Evolutionary conservation across 2,797 vertebrate species (phyloP).

Genomic region (Ctenosaura bakeri): DNA sequence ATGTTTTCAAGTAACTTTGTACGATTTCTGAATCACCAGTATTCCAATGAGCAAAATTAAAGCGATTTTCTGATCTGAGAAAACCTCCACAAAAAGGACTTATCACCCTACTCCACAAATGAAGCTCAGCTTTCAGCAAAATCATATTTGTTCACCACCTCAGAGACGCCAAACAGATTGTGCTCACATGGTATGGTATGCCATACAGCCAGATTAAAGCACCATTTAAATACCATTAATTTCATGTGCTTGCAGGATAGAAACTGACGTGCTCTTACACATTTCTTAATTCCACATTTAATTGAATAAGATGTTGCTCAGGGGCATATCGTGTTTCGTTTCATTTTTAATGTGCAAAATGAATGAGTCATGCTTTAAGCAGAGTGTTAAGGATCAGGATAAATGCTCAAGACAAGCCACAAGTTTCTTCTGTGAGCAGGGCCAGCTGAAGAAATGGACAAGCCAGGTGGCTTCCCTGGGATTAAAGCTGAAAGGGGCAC

Average conservation of each 20-base stretch:
- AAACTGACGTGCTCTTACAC: conserved; percentile 18
- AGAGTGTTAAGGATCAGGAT: neutral
- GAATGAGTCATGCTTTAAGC: conserved; percentile 30
- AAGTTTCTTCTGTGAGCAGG: conserved; percentile 13
- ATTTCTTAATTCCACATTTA: conserved; percentile 38
- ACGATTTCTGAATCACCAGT: no score
- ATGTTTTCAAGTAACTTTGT: no score
- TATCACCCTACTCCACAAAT: neutral
- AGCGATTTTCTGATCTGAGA: neutral
- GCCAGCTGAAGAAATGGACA: neutral
- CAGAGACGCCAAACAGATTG: neutral
- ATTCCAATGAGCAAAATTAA: no score
- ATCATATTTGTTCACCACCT: conserved; percentile 6
- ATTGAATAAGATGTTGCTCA: conserved; percentile 37
- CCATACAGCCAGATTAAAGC: neutral
- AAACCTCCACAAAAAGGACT: neutral
- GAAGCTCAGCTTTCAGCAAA: neutral
- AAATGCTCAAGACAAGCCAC: conserved; percentile 43
- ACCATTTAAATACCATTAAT: conserved; percentile 18
- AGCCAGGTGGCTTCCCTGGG: neutral
- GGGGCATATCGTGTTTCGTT: conserved; percentile 22
- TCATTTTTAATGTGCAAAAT: conserved; percentile 41
- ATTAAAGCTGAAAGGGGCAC: neutral
- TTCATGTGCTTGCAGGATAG: conserved; percentile 5
- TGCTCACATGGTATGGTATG: neutral